Base-by-base conservation (phyloP, 2,113 vertebrate species). In the Oryctolagus cuniculus region DNA sequence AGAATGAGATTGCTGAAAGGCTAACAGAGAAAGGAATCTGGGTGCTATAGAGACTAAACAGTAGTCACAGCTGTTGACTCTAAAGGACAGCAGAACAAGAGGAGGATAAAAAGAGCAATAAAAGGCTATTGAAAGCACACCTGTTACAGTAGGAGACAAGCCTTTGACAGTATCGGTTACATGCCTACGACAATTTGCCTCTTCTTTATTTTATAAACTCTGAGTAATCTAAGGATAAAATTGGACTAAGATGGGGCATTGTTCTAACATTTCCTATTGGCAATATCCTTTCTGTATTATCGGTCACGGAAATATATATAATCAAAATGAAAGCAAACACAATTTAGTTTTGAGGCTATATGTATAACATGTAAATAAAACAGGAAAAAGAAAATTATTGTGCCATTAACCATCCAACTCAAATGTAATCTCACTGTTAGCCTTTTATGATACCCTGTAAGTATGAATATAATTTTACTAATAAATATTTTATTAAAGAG, bases 31-130 rank as follows among this genome's bases (percentile, higher is more conserved):
- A 96, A 91, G 61, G 93, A 96, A 94, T 96, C 77, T 90, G 93
- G 92, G 90, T 95, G 87, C 96, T 51, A 70, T 34, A 51, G 96
- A 90, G 70, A 96, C 58, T 5, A 93, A 96, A 81, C 74, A 61
- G 5, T 84, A 80, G 83, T 55, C 84, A 85, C 94, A 97, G 97
- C 97, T 98, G 98, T 96, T 98, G 96, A 95, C 80, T 87, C 55
- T 7, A 1, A 16, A 81, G 63, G 29, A 92, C 58, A 96, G 90
- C 74, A 96, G 77, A 97, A 95, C 78, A 90, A 93, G 85, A 78
- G 34, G 4, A 17, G 87, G 91, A 95, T 96, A 95, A 91, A 96
- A 96, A 88, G 79, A 96, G 94, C 80, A 96, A 93, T 78, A 94
- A 96, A 96, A 96, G 93, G 69, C 93, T 82, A 96, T 94, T 69